Evolutionary conservation across 2,888 invertebrate genomes (phyloP).

Genomic region (Acrocyrtus sp.): DNA sequence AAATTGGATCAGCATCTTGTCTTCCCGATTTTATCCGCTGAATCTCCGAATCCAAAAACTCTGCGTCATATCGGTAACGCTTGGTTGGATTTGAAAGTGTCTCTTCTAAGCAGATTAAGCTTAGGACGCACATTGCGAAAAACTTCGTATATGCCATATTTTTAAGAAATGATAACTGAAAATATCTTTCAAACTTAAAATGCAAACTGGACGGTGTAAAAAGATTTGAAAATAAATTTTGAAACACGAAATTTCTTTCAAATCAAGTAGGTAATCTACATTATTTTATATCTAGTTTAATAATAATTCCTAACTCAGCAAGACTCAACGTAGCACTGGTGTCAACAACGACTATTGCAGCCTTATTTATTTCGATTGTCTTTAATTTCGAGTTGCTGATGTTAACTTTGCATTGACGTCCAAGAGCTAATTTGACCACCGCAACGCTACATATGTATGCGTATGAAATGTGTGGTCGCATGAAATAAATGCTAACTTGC

Average conservation of each 20-base stretch:
- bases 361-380: slow-evolving; percentile 18
- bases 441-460: too few species aligned
- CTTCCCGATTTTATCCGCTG: slow-evolving; percentile 42
- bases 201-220: not conserved
- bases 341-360: slow-evolving; percentile 10
- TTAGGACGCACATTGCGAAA: not conserved
- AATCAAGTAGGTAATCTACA: not conserved
- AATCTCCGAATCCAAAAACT: slow-evolving; percentile 49
- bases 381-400: slow-evolving; percentile 10
- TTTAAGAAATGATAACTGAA: not conserved
- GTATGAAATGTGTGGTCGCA: too few species aligned
- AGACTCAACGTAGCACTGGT: slow-evolving; percentile 37
- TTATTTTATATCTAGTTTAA: not conserved
- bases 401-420: too few species aligned
- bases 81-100: slow-evolving; percentile 29
- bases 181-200: not conserved
- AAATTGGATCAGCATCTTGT: slow-evolving; percentile 23
- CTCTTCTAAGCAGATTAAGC: not conserved
- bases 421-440: too few species aligned
- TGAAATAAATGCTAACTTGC: too few species aligned
- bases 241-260: not conserved
- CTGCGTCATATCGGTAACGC: slow-evolving; percentile 47
- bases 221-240: not conserved
- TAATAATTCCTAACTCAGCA: slow-evolving; percentile 6
- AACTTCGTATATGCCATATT: not conserved